Base-by-base conservation (phyloP, 2,888 invertebrate genomes). In the Laothoe populi region DNA sequence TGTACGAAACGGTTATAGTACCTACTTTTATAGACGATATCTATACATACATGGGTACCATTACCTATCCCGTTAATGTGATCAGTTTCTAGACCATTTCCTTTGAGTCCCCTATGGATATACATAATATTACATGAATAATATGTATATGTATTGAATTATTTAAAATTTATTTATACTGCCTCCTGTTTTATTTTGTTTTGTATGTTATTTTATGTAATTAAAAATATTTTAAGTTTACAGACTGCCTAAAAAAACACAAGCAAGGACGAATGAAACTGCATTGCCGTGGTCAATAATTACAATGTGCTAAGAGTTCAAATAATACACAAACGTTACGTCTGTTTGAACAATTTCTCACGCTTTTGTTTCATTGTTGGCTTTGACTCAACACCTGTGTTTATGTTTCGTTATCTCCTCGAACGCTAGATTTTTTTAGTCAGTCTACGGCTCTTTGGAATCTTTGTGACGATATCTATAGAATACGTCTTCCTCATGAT, bases 311-410 rank as follows among this genome's bases (percentile, higher is more conserved):
- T 80, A 82, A 81, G 68, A 68, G 68, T 63, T 73, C 72, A 74
- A 70, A 72, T 69, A 63, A 49, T 49, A 62, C 45, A 57, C 40
- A 57, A 62, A 46, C 58, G 40, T 62, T 58, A 53, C 58, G 35
- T 35, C 65, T 73, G 70, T 78, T 80, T 82, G 80, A 81, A 74
- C 83, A 81, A 79, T 48, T 81, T 89, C 80, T 80, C 83, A 84
- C 85, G 79, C 74, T 75, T 77, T 75, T 70, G 71, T 77, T 78
- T 69, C 64, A 64, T 64, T 64, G 72, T 68, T 72, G 23, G 48
- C 57, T 64, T 60, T 59, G 65, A 67, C 64, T 70, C 70, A 66
- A 72, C 87, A 86, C 84, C 84, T 88, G 83, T 84, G 79, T 87
- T 84, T 84, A 77, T 76, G 70, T 79, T 86, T 83, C 73, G 77